Conservation (phyloP, 1,140 invertebrate genomes). For the Drosophila simulans region DNA sequence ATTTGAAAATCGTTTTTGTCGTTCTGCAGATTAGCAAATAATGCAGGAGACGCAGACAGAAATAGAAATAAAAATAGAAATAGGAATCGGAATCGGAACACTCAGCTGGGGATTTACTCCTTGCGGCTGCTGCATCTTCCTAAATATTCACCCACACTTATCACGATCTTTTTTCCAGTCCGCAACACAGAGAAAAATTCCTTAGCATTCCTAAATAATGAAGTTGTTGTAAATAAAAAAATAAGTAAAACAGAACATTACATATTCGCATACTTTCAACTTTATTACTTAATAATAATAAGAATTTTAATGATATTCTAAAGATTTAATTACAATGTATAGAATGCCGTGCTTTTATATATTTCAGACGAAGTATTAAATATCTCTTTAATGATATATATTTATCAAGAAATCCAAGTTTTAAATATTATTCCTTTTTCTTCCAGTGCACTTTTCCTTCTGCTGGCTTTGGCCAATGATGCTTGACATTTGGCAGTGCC, state of each 20-base stretch:
- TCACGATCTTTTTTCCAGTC: conserved; percentile 3
- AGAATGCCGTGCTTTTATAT: too few relatives aligned
- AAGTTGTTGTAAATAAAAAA: too few relatives aligned
- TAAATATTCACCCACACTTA: not conserved
- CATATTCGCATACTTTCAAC: too few relatives aligned
- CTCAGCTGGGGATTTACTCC: conserved; percentile 13
- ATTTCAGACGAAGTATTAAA: too few relatives aligned
- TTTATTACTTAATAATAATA: too few relatives aligned
- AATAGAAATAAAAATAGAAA: conserved; percentile 11
- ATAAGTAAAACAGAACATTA: too few relatives aligned
- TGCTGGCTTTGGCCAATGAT: conserved; percentile 49
- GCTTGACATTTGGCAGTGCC: conserved; percentile 48
- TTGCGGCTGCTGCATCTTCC: conserved; percentile 21
- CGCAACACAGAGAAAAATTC: not conserved
- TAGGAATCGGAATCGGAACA: conserved; percentile 20
- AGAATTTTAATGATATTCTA: too few relatives aligned
- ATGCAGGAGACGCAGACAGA: conserved; percentile 45
- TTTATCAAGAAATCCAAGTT: too few relatives aligned
- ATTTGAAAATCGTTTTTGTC: conserved; percentile 55
- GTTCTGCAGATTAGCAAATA: conserved; percentile 54
- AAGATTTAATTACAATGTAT: too few relatives aligned
- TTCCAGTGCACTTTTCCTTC: not conserved
- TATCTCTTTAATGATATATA: too few relatives aligned
- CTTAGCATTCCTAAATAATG: not conserved
- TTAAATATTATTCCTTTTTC: not conserved